Base-by-base conservation (phyloP, 2,113 vertebrate species). In the Mobula hypostoma region DNA sequence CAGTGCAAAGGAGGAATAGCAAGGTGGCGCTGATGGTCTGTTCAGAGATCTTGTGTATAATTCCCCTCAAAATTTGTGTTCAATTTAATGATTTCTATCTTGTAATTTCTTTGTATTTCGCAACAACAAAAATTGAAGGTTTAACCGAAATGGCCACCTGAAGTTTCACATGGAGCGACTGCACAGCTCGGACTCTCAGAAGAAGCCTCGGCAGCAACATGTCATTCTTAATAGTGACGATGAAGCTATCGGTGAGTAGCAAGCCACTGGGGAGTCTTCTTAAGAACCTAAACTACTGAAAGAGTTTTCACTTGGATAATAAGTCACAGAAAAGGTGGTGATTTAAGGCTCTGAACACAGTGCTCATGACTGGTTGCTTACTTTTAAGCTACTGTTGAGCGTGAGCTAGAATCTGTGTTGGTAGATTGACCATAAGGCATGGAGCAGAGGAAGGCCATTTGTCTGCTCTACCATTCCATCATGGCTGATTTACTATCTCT, bases 101-200 rank as follows among this genome's bases (percentile, higher is more conserved):
- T 24, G 12, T 56, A 93, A 74, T 19, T 63, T 79, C n/a, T 48
- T 40, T 82, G 17, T 92, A n/a, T 94, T 19, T 56, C 48, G 48
- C 48, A 48, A 48, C 48, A 48, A 48, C 48, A 0, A 7, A 12
- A 27, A 74, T 48, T 93, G 8, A 93, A 99, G 99, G 95, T 99
- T 99, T 96, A 99, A 99, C 96, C 98, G 99, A 32, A 99, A 99
- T 0, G 98, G 98, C 9, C 99, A 99, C 95, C 96, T 99, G 87
- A 99, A 99, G 96, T 99, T 99, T 96, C 99, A 99, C 96, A 98
- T 98, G 96, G 98, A 99, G 95, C 97, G 99, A 93, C 97, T 99
- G 94, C 99, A 99, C 95, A 98, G 96, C 95, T 97, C 97, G 0
- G 98, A 98, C 19, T 95, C 96, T 36, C 94, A 96, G 72, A 97